Conservation (phyloP, 2,797 vertebrate genomes). For the Paramormyrops hopkinsi region DNA sequence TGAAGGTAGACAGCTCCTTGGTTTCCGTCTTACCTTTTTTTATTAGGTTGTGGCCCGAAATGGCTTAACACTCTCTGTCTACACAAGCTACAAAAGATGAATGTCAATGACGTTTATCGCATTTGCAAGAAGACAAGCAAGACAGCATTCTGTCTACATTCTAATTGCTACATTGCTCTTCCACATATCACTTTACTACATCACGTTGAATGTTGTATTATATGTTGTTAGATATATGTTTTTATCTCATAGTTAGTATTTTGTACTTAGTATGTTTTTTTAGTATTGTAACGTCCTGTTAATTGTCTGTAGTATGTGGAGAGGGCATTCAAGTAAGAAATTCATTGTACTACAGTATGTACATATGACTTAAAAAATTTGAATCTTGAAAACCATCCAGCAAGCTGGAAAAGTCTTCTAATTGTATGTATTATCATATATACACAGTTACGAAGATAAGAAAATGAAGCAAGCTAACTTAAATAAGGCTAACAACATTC, state of each 20-base stretch:
- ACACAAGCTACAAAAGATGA: background rate
- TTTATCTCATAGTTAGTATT: background rate
- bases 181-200: background rate
- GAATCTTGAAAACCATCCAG: background rate
- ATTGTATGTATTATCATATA: background rate
- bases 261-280: background rate
- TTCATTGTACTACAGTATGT: background rate
- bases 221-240: background rate
- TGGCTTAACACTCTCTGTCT: background rate
- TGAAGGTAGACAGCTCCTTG: background rate
- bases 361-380: background rate
- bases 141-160: background rate
- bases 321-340: background rate
- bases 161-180: background rate
- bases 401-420: background rate
- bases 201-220: background rate
- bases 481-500: background rate
- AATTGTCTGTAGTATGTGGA: background rate
- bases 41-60: background rate
- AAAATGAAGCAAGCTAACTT: background rate
- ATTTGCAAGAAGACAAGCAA: background rate
- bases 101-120: background rate
- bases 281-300: background rate
- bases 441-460: background rate
- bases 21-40: background rate